Evolutionary conservation across 1,140 invertebrate species (phyloP).

Genomic region (Drosophila arizonae): DNA sequence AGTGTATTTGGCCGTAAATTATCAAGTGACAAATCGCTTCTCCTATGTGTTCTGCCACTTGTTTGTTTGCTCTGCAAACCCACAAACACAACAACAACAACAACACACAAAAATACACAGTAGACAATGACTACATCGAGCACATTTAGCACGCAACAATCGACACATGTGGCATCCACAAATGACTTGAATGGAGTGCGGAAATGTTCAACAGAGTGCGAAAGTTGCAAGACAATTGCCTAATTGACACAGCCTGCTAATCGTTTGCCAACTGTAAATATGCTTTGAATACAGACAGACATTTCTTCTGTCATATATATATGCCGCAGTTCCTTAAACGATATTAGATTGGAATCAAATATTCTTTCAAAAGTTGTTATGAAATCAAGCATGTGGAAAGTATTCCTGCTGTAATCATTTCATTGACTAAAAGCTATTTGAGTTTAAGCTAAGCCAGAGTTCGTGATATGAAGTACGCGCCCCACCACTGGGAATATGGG

Average conservation of each 20-base stretch:
- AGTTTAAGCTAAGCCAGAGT: too few species aligned
- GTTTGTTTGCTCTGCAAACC: conserved; percentile 69
- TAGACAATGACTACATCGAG: conserved; percentile 3
- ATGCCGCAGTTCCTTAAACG: too few species aligned
- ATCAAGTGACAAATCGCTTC: conserved; percentile 70
- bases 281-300: not conserved
- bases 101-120: conserved; percentile 13
- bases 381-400: too few species aligned
- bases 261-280: not conserved
- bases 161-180: conserved; percentile 25
- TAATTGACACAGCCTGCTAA: conserved; percentile 32
- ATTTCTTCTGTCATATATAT: too few species aligned
- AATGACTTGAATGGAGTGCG: not conserved
- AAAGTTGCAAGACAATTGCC: conserved; percentile 18
- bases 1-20: conserved; percentile 56
- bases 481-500: too few species aligned
- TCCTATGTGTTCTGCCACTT: conserved; percentile 54
- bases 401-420: too few species aligned
- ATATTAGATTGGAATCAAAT: too few species aligned
- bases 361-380: too few species aligned
- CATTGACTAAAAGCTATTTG: too few species aligned
- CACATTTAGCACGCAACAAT: conserved; percentile 44
- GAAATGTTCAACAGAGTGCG: not conserved
- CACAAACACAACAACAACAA: conserved; percentile 40
- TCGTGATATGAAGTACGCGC: too few species aligned